These are phyloP conservation scores for Poeciliopsis paucimaculata DNA, from an alignment of 2,797 vertebrate genomes.

Conservation along the genomic window DNA sequence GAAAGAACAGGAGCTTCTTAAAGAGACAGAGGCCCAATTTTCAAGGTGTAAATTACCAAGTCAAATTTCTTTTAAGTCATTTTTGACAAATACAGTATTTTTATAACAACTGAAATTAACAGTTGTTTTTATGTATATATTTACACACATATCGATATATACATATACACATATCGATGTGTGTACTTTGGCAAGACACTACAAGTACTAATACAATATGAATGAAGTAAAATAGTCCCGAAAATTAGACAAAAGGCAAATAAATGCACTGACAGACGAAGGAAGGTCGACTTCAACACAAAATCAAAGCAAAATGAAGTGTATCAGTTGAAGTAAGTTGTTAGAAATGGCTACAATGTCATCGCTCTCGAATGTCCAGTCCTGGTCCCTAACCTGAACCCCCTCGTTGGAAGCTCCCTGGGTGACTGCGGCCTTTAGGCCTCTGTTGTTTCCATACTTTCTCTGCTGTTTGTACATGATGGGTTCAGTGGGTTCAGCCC, in stretches of 20 bases:
- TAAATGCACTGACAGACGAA: background rate
- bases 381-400: slow-evolving; percentile 18
- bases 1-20: no score
- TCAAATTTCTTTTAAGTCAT: no score
- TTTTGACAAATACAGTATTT: no score
- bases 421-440: slow-evolving; percentile 38
- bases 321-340: no score
- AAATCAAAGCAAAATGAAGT: no score
- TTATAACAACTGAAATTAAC: no score
- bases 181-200: background rate
- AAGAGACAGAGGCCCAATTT: no score
- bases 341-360: background rate
- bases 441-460: slow-evolving; percentile 54
- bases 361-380: slow-evolving; percentile 3
- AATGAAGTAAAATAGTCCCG: background rate
- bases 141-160: no score
- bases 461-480: slow-evolving; percentile 61
- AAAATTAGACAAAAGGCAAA: background rate
- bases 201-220: background rate
- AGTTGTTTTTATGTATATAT: no score
- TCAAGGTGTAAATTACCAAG: no score
- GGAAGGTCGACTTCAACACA: background rate
- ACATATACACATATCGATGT: no score
- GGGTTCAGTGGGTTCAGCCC: slow-evolving; percentile 74
- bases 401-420: slow-evolving; percentile 24